Percentiles rank a stretch among this genome's conserved stretches.
phyloP scores from a whole-genome alignment of 1,140 invertebrate species.

The Neodiprion pinetum region DNA sequence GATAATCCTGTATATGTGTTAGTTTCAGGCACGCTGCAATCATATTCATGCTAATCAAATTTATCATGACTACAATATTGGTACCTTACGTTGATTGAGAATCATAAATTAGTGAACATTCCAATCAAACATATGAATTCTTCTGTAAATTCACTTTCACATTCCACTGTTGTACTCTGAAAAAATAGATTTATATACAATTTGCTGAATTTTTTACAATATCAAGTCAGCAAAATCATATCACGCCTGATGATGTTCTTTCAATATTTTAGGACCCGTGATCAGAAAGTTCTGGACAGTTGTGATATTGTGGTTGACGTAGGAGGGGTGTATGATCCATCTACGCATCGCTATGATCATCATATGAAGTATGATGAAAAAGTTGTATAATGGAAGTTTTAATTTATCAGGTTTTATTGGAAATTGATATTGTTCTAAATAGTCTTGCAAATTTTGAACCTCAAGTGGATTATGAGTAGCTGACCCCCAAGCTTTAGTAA shows the following conservation, averaged over 20 bases:
- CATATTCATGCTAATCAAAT: too few relatives aligned
- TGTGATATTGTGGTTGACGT: slow-evolving; percentile 98
- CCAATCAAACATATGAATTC: not conserved
- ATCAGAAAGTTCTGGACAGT: slow-evolving; percentile 71
- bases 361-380: slow-evolving; percentile 75
- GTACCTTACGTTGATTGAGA: too few relatives aligned
- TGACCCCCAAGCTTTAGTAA: not conserved
- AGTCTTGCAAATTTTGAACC: not conserved
- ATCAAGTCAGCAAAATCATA: too few relatives aligned
- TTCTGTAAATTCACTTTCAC: slow-evolving; percentile 5
- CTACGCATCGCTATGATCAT: slow-evolving; percentile 87
- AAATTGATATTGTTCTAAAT: too few relatives aligned
- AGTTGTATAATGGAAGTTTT: too few relatives aligned
- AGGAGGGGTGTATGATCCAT: slow-evolving; percentile 85
- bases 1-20: slow-evolving; percentile 52
- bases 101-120: too few relatives aligned
- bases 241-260: slow-evolving; percentile 38
- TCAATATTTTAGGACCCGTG: slow-evolving; percentile 61
- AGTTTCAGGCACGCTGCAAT: slow-evolving; percentile 15
- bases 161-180: slow-evolving; percentile 20
- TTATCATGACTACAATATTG: too few relatives aligned
- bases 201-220: not conserved
- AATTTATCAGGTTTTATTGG: too few relatives aligned
- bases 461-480: not conserved
- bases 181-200: not conserved